Conservation (phyloP, 2,113 vertebrate genomes). For the Tachycineta bicolor region DNA sequence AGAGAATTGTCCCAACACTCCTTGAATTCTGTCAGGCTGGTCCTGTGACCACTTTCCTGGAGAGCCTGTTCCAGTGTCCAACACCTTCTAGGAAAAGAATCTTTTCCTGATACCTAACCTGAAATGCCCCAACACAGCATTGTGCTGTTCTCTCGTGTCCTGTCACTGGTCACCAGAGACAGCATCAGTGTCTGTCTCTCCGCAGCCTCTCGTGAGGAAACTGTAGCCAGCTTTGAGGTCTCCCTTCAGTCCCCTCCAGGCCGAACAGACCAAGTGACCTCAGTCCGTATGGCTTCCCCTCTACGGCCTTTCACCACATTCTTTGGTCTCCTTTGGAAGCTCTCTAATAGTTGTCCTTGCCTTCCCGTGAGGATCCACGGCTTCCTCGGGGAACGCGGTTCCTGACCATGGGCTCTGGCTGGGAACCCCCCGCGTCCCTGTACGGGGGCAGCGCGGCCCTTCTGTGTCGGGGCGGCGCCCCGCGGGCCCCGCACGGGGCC, state of each 20-base stretch:
- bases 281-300: too few relatives aligned
- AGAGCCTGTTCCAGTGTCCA: not conserved
- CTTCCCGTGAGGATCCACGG: not conserved
- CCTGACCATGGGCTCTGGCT: accelerated
- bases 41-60: not conserved
- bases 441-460: not conserved
- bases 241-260: not conserved
- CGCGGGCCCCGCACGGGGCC: too few relatives aligned
- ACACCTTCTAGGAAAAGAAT: not conserved
- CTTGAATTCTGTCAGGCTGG: not conserved
- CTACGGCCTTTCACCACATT: too few relatives aligned
- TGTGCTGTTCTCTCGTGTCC: not conserved
- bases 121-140: not conserved
- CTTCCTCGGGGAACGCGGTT: not conserved
- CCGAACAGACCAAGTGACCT: not conserved
- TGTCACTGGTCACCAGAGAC: not conserved
- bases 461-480: too few relatives aligned
- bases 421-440: not conserved
- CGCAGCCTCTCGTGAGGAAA: not conserved
- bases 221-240: accelerated
- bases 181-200: not conserved
- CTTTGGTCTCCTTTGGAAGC: not conserved
- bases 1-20: not conserved
- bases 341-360: accelerated
- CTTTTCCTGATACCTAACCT: not conserved